These are phyloP conservation scores for Quadriops clusia DNA, from an alignment of 2,888 invertebrate species.

Conservation along the genomic window DNA sequence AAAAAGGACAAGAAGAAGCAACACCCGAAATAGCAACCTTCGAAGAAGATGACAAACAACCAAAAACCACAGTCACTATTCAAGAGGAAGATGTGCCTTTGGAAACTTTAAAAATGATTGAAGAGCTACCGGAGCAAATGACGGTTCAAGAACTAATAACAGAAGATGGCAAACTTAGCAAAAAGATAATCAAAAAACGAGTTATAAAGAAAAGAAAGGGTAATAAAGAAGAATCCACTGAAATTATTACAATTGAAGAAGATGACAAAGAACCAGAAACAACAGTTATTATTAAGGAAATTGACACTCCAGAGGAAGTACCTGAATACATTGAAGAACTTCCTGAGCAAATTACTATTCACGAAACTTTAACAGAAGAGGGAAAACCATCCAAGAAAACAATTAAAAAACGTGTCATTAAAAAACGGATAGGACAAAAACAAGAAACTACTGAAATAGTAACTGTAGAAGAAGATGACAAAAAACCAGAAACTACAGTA, in stretches of 20 bases:
- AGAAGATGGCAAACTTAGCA: constrained; percentile 22
- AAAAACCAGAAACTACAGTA: too few relatives aligned
- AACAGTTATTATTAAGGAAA: constrained; percentile 15
- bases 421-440: too few relatives aligned
- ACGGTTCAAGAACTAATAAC: constrained; percentile 12
- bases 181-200: constrained; percentile 27
- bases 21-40: constrained; percentile 23
- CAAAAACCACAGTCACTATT: constrained; percentile 18
- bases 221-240: constrained; percentile 29
- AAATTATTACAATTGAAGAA: constrained; percentile 28
- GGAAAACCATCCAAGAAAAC: too few relatives aligned
- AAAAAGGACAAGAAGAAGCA: constrained; percentile 26
- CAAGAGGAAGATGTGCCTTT: constrained; percentile 15
- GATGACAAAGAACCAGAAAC: constrained; percentile 20
- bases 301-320: constrained; percentile 11
- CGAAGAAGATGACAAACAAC: constrained; percentile 18
- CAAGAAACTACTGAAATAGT: too few relatives aligned
- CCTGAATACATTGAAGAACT: constrained; percentile 19
- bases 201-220: constrained; percentile 35
- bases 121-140: constrained; percentile 16
- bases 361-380: too few relatives aligned
- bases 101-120: constrained; percentile 11
- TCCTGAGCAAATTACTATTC: constrained; percentile 19
- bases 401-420: too few relatives aligned
- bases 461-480: too few relatives aligned